These are phyloP conservation scores for Eulemur rufifrons DNA, from an alignment of 2,113 vertebrate genomes.

Conservation along the genomic window DNA sequence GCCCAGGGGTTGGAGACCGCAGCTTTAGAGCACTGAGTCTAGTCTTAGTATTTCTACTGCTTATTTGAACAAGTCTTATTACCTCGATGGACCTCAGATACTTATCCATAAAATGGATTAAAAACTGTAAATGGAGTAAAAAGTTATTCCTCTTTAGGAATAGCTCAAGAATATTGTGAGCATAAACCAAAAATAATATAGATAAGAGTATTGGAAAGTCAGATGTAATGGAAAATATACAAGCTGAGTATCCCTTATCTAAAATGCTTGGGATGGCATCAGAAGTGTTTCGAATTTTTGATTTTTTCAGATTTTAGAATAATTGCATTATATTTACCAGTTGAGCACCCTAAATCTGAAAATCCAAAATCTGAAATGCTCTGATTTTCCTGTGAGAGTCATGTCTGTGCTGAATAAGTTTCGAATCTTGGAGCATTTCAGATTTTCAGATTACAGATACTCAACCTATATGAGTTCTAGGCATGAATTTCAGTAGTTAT, in stretches of 20 bases:
- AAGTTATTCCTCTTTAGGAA: neutral
- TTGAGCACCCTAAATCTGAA: neutral
- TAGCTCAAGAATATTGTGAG: neutral
- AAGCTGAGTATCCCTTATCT: neutral
- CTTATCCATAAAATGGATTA: neutral
- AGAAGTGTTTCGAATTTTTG: neutral
- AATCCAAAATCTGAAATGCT: neutral
- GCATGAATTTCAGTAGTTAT: neutral
- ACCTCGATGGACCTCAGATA: constrained; percentile 4
- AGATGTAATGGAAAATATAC: neutral
- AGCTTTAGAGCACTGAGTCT: neutral
- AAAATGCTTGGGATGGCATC: neutral
- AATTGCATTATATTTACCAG: neutral
- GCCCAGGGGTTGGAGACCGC: too few species aligned
- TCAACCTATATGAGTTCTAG: neutral
- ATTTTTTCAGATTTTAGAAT: neutral
- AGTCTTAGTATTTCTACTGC: neutral
- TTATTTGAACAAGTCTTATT: neutral
- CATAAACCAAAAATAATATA: neutral
- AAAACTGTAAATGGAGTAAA: constrained; percentile 16
- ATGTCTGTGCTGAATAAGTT: neutral
- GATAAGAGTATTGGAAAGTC: neutral
- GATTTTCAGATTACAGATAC: neutral
- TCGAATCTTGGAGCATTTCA: neutral
- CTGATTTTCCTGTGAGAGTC: neutral